Conservation (phyloP, 2,113 vertebrate genomes). For the Calonectris borealis region DNA sequence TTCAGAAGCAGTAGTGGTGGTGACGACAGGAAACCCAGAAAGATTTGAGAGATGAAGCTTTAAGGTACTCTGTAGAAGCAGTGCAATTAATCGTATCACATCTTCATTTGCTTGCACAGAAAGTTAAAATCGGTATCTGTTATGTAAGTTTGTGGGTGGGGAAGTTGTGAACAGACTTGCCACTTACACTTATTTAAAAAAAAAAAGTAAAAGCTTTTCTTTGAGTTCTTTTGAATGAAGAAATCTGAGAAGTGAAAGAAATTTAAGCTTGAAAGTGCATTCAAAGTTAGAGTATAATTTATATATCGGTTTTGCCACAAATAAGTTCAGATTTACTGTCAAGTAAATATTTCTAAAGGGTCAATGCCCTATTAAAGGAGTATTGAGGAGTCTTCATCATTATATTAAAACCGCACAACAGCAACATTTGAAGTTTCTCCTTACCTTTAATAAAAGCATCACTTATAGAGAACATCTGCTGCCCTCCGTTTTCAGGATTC, state of each 20-base stretch:
- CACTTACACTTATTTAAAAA: neutral
- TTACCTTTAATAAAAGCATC: constrained; percentile 99
- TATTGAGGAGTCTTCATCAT: neutral
- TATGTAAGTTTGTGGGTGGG: neutral
- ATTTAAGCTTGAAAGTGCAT: neutral
- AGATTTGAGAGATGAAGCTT: neutral
- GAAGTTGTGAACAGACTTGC: neutral
- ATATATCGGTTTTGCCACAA: neutral
- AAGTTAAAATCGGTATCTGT: neutral
- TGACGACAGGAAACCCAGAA: neutral
- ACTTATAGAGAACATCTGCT: constrained; percentile 92
- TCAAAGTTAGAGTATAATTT: neutral
- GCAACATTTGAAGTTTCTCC: neutral
- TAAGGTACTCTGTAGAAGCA: neutral
- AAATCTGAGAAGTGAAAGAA: neutral
- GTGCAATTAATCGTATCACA: neutral
- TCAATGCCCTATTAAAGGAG: neutral
- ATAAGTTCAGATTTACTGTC: neutral
- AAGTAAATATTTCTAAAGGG: neutral
- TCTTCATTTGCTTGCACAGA: neutral
- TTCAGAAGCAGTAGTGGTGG: neutral
- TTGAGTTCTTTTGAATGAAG: neutral
- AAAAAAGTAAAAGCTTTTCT: neutral
- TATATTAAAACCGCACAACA: neutral
- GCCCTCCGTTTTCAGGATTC: constrained; percentile 90